phyloP scores from a whole-genome alignment of 2,888 invertebrate species.

The Dynastes grantii region DNA sequence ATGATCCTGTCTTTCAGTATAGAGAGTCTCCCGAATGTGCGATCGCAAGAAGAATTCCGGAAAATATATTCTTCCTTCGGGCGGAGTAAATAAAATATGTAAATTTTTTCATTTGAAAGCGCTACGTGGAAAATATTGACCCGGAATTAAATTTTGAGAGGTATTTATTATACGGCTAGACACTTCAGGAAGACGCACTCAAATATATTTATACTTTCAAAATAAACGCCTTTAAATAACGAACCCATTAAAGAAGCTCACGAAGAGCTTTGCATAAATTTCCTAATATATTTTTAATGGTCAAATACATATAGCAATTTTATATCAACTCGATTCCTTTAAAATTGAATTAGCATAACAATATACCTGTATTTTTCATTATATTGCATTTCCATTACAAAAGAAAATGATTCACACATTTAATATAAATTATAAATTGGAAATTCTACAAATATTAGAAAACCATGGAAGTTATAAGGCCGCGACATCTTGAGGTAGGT shows the following conservation, averaged over 20 bases:
- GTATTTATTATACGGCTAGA: slow-evolving; percentile 4
- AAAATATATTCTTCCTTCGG: not conserved
- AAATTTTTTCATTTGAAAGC: slow-evolving; percentile 29
- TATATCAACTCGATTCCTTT: too few species aligned
- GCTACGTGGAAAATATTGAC: slow-evolving; percentile 7
- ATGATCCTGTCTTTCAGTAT: slow-evolving; percentile 7
- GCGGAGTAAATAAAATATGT: slow-evolving; percentile 31
- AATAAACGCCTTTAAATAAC: not conserved
- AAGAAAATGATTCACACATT: too few species aligned
- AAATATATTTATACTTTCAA: not conserved
- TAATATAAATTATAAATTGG: too few species aligned
- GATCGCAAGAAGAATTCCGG: not conserved
- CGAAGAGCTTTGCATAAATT: too few species aligned
- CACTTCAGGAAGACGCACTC: not conserved
- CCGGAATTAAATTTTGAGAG: slow-evolving; percentile 22
- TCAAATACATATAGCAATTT: not conserved
- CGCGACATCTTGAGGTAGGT: too few species aligned
- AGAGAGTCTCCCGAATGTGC: not conserved
- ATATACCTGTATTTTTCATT: too few species aligned
- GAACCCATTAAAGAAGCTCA: not conserved
- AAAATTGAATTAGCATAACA: too few species aligned
- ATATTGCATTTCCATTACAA: too few species aligned
- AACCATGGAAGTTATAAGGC: too few species aligned
- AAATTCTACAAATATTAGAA: too few species aligned
- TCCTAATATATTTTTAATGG: not conserved